These are phyloP conservation scores for Myotis davidii DNA, from an alignment of 2,113 vertebrate species.

Conservation along the genomic window DNA sequence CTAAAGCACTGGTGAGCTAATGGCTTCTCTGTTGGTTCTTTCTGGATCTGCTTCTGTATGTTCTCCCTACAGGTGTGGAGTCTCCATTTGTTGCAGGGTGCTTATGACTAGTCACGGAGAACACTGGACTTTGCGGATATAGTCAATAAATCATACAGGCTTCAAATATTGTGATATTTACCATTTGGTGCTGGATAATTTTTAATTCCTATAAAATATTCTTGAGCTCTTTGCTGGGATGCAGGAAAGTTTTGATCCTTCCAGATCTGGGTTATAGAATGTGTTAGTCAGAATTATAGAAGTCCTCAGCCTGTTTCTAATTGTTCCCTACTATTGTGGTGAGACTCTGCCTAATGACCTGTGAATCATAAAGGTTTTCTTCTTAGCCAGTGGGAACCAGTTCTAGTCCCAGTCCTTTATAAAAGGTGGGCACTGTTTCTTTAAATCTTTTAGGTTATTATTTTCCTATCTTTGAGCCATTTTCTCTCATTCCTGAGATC, in stretches of 20 bases:
- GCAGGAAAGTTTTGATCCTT: too few species aligned
- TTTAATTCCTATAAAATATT: not conserved
- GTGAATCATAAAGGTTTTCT: not conserved
- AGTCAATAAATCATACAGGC: not conserved
- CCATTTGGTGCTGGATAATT: not conserved
- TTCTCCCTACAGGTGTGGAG: not conserved
- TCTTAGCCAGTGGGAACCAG: fast-evolving
- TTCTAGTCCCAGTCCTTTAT: not conserved
- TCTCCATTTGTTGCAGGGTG: not conserved
- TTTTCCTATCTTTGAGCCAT: not conserved
- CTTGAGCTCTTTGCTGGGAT: too few species aligned
- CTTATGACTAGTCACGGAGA: not conserved
- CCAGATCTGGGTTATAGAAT: not conserved
- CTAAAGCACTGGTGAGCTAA: not conserved
- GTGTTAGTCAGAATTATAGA: not conserved
- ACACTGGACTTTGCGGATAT: not conserved
- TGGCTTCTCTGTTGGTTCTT: not conserved
- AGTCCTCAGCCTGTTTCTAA: not conserved
- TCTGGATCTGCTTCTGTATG: not conserved
- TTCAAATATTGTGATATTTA: not conserved
- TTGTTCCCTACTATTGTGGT: not conserved
- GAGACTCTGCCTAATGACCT: not conserved
- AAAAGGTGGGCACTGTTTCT: not conserved
- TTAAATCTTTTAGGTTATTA: not conserved
- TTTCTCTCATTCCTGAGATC: not conserved